Conservation (phyloP, 1,140 invertebrate genomes). For the Polypedilum vanderplanki region DNA sequence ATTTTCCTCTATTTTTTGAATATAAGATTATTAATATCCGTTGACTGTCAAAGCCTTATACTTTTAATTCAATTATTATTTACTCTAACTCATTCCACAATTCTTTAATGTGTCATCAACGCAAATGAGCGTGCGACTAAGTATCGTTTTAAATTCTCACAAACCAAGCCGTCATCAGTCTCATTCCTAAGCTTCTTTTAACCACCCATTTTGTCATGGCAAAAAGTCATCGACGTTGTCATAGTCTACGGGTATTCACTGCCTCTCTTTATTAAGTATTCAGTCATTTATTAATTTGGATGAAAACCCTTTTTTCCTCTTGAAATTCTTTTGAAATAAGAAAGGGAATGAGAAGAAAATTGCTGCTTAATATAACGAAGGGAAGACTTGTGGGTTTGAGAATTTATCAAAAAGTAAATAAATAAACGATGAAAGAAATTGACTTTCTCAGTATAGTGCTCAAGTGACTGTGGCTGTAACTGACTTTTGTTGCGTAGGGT, state of each 20-base stretch:
- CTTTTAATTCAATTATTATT: constrained; percentile 4
- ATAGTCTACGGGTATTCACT: background rate
- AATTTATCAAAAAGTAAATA: too few species aligned
- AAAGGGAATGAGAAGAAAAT: too few species aligned
- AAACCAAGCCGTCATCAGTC: background rate
- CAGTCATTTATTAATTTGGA: constrained; percentile 14
- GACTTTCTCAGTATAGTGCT: too few species aligned
- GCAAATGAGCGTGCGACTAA: background rate
- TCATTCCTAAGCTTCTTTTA: background rate
- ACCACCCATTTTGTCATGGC: background rate
- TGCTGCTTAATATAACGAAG: too few species aligned
- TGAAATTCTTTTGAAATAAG: background rate
- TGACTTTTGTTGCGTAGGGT: too few species aligned
- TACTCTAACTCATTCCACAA: background rate
- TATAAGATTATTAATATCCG: too few species aligned
- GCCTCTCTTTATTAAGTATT: background rate
- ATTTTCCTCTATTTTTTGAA: too few species aligned
- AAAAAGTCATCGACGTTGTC: background rate
- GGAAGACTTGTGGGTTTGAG: too few species aligned
- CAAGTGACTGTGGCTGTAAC: too few species aligned
- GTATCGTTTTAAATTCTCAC: background rate
- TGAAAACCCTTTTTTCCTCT: background rate
- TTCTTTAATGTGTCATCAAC: background rate
- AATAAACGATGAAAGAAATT: too few species aligned
- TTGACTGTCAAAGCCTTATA: background rate